phyloP scores from a whole-genome alignment of 1,140 invertebrate species.

The Pachypeltis micranthus region DNA sequence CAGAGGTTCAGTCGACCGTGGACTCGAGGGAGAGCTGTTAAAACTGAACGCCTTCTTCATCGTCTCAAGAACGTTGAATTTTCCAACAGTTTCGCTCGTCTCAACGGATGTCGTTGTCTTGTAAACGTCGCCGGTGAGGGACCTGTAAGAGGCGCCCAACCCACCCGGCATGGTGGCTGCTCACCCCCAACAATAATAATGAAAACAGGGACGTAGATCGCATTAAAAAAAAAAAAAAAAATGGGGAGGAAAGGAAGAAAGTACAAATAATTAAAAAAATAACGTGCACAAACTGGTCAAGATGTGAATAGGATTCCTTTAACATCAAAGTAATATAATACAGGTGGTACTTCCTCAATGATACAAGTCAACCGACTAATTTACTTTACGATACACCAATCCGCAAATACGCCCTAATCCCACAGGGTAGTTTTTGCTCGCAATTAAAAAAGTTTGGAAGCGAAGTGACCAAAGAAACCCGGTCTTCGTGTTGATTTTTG shows the following conservation, averaged over 20 bases:
- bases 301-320: too few species aligned
- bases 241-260: neutral
- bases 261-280: too few species aligned
- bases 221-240: neutral
- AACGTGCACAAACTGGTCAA: too few species aligned
- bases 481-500: too few species aligned
- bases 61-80: constrained; percentile 42
- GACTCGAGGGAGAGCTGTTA: constrained; percentile 35
- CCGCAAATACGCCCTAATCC: too few species aligned
- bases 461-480: too few species aligned
- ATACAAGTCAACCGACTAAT: too few species aligned
- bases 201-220: constrained; percentile 2
- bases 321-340: too few species aligned
- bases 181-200: constrained; percentile 10
- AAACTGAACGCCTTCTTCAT: constrained; percentile 50
- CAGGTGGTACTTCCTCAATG: too few species aligned
- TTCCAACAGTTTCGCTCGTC: constrained; percentile 26
- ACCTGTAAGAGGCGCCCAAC: constrained; percentile 48
- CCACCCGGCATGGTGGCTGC: constrained; percentile 40
- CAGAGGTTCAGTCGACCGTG: constrained; percentile 41
- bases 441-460: too few species aligned
- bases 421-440: too few species aligned
- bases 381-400: too few species aligned
- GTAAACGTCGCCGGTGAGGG: constrained; percentile 48
- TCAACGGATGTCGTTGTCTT: constrained; percentile 43